These are phyloP conservation scores for Pseudococcus longispinus DNA, from an alignment of 2,888 invertebrate genomes.

Conservation along the genomic window DNA sequence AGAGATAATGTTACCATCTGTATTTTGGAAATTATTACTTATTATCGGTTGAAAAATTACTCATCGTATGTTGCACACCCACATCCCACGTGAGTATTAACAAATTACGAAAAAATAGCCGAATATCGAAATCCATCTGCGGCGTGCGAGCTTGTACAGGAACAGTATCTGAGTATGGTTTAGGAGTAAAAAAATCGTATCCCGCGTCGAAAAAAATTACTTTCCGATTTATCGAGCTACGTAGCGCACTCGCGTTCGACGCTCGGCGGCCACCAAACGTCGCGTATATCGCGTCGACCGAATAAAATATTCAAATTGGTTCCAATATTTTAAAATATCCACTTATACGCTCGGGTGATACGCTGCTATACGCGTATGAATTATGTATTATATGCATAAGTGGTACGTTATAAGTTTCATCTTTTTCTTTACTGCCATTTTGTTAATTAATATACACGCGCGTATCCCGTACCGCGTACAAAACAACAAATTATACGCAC, in stretches of 20 bases:
- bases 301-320: slow-evolving; percentile 26
- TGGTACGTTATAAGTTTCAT: neutral
- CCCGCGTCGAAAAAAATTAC: neutral
- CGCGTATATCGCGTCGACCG: slow-evolving; percentile 12
- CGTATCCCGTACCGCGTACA: neutral
- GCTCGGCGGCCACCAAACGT: neutral
- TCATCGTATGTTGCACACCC: neutral
- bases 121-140: neutral
- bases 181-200: neutral
- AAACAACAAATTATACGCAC: slow-evolving; percentile 17
- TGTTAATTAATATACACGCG: slow-evolving; percentile 20
- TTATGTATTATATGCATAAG: neutral
- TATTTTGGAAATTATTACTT: neutral
- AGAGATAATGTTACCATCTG: neutral
- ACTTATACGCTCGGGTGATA: neutral
- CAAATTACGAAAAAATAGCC: neutral
- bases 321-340: slow-evolving; percentile 22
- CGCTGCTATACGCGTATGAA: neutral
- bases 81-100: neutral
- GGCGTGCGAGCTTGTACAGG: neutral
- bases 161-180: neutral
- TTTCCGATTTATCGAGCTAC: slow-evolving; percentile 20
- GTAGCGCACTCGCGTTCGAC: neutral
- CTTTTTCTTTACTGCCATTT: neutral
- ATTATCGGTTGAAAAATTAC: neutral